Base-by-base conservation (phyloP, 1,140 invertebrate genomes). In the Monochamus saltuarius region DNA sequence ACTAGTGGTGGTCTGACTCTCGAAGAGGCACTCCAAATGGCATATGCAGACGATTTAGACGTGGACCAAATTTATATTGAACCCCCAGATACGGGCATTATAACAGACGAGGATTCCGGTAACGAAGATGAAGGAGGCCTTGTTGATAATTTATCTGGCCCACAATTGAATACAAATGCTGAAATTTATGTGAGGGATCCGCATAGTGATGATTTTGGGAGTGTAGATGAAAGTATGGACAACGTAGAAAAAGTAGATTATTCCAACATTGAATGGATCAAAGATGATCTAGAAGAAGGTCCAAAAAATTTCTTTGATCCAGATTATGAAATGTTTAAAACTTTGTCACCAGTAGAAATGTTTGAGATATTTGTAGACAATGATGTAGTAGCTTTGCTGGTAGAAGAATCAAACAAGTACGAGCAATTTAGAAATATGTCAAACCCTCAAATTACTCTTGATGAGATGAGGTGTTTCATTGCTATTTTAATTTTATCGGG, bases 11-110 rank as follows among this genome's bases (percentile, higher is more conserved):
- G 37, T 7, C n/a, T 38, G n/a, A 38, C 37, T 38, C n/a, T 43
- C 6, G 40, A 43, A 43, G 40, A 43, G 16, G 40, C 40, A 43
- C 16, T 43, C 6, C 40, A 43, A 43, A 43, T 43, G 40, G 40
- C 40, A 13, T 43, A 43, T 43, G n/a, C 40, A 43, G 40, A 43
- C 40, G 40, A 43, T 16, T 16, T 43, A 11, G 40, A 43, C n/a
- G 40, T 43, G n/a, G n/a, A 16, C n/a, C n/a, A 38, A 7, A 38
- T 38, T 38, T 38, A 38, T 38, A n/a, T 38, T 8, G 37, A 38
- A 38, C n/a, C n/a, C n/a, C n/a, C n/a, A n/a, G n/a, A n/a, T n/a
- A 29, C 22, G 22, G 6, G 6, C 2, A 29, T n/a, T n/a, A n/a
- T n/a, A n/a, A n/a, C n/a, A n/a, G n/a, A n/a, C n/a, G n/a, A n/a